A percentile compares a stretch with the other conserved stretches of the same genome.
Evolutionary conservation across 2,888 invertebrate genomes (phyloP).

Genomic region (Cepaea hortensis): DNA sequence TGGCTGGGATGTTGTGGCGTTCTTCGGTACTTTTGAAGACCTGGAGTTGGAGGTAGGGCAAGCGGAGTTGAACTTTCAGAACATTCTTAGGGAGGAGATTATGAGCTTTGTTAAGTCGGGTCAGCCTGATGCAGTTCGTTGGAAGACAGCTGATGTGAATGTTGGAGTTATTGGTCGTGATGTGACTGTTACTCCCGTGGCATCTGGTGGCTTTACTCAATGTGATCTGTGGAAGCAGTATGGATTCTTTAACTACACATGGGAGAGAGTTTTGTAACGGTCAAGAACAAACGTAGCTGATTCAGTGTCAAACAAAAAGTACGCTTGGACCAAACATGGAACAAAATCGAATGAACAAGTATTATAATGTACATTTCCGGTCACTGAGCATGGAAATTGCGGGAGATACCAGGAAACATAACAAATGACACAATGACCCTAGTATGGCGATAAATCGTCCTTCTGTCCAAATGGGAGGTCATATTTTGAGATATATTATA

Average conservation of each 20-base stretch:
- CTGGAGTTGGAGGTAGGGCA: slow-evolving; percentile 10
- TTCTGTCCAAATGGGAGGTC: too few relatives aligned
- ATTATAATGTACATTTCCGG: too few relatives aligned
- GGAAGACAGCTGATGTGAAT: slow-evolving; percentile 30
- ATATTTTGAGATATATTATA: too few relatives aligned
- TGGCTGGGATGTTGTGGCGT: slow-evolving; percentile 46
- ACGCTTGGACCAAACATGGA: too few relatives aligned
- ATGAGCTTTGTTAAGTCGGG: slow-evolving; percentile 44
- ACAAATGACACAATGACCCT: too few relatives aligned
- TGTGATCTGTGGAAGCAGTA: slow-evolving; percentile 44
- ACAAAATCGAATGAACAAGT: too few relatives aligned
- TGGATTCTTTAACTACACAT: slow-evolving; percentile 43
- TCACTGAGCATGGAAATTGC: too few relatives aligned
- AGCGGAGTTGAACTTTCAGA: slow-evolving; percentile 44
- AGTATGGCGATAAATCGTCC: too few relatives aligned
- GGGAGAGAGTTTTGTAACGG: not conserved
- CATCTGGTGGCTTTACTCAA: slow-evolving; percentile 3
- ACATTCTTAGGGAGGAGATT: slow-evolving; percentile 38
- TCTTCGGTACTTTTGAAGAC: slow-evolving; percentile 39
- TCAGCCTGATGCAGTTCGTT: slow-evolving; percentile 24
- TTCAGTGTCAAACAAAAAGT: too few relatives aligned
- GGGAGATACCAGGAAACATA: too few relatives aligned
- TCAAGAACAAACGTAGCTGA: not conserved
- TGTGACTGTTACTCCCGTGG: slow-evolving; percentile 32
- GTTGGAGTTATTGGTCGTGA: slow-evolving; percentile 29